Conservation (phyloP, 2,797 vertebrate genomes). For the Spea hammondii region DNA sequence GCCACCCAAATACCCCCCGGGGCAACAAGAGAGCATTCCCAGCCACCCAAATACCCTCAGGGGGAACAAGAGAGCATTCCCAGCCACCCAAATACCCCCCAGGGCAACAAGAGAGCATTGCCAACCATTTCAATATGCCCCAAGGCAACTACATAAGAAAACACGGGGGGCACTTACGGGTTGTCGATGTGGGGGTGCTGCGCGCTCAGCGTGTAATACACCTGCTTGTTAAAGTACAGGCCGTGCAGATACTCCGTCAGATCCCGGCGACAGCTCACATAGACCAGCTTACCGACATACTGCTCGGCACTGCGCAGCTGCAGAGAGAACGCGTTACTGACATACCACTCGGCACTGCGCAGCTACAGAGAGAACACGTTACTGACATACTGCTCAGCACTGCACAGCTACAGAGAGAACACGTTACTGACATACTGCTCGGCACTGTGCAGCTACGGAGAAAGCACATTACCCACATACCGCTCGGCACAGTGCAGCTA, state of each 20-base stretch:
- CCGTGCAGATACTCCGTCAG: slow-evolving; percentile 88
- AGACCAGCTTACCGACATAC: slow-evolving; percentile 89
- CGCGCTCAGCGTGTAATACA: slow-evolving; percentile 90
- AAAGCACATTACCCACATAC: neutral
- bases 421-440: neutral
- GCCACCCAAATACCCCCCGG: too few relatives aligned
- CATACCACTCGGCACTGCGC: neutral
- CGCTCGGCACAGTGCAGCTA: neutral
- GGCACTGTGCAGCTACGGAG: neutral
- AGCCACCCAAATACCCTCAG: too few relatives aligned
- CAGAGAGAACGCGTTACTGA: neutral
- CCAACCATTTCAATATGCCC: too few relatives aligned
- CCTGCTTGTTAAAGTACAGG: slow-evolving; percentile 84
- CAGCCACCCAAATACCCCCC: too few relatives aligned
- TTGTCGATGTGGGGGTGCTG: slow-evolving; percentile 87
- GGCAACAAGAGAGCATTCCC: too few relatives aligned
- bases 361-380: neutral
- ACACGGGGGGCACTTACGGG: slow-evolving; percentile 73
- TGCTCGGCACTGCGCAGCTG: slow-evolving; percentile 93
- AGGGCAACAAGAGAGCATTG: too few relatives aligned
- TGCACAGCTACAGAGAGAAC: neutral
- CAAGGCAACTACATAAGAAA: too few relatives aligned
- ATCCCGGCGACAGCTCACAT: slow-evolving; percentile 85
- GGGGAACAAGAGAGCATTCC: too few relatives aligned
- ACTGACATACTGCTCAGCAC: neutral